These are phyloP conservation scores for Agelastica alni DNA, from an alignment of 2,888 invertebrate species.

Conservation along the genomic window DNA sequence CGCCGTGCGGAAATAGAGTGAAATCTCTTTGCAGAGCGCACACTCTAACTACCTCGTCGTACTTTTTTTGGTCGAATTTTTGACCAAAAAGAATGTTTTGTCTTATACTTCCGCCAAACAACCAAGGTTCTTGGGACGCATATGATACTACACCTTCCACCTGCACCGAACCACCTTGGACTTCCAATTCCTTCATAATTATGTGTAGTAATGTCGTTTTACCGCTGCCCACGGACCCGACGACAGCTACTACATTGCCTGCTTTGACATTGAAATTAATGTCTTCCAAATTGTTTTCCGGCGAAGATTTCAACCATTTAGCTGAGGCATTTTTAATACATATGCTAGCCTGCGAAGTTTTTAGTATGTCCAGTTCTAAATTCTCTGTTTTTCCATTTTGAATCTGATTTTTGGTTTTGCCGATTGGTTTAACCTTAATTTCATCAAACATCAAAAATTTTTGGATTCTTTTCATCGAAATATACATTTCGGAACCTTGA, in stretches of 20 bases:
- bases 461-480: constrained; percentile 56
- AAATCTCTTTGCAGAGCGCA: constrained; percentile 76
- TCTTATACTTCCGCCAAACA: constrained; percentile 73
- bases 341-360: constrained; percentile 53
- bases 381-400: constrained; percentile 3
- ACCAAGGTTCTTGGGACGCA: constrained; percentile 85
- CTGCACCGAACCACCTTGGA: constrained; percentile 66
- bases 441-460: constrained; percentile 59
- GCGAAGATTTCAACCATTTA: constrained; percentile 20
- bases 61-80: constrained; percentile 64
- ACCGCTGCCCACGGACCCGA: constrained; percentile 70
- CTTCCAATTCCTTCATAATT: constrained; percentile 72
- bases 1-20: constrained; percentile 68
- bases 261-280: constrained; percentile 67
- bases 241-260: constrained; percentile 60
- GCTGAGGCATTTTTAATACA: constrained; percentile 58
- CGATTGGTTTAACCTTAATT: not conserved
- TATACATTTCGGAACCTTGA: constrained; percentile 68
- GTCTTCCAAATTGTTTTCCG: constrained; percentile 58
- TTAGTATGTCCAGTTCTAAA: not conserved
- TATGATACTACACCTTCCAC: constrained; percentile 72
- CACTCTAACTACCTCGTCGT: constrained; percentile 63
- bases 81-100: constrained; percentile 86
- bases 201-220: constrained; percentile 61
- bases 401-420: not conserved